Base-by-base conservation (phyloP, 2,797 vertebrate genomes). In the Notolepis coatsorum region DNA sequence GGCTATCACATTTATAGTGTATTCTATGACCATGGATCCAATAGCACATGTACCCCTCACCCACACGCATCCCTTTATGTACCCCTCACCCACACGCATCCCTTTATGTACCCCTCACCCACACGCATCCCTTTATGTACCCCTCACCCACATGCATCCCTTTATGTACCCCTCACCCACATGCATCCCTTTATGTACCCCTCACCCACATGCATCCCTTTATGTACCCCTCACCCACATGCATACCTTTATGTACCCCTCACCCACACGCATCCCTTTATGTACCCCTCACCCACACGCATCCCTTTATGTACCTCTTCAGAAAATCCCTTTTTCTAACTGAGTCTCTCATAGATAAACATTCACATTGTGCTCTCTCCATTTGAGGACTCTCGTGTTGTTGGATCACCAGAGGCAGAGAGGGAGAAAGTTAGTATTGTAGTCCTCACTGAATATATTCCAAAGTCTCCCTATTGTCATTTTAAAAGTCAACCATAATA, bases 61-160 rank as follows among this genome's bases (percentile, higher is more conserved):
- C n/a, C n/a, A n/a, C n/a, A 35, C 21, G n/a, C 35, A 37, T 47
- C 24, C 7, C 5, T 2, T 41, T 9, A 39, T 31, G 35, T 28
- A 5, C 18, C 10, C 24, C 31, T 37, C 30, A 30, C 12, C 25
- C 25, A 54, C 45, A 1, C 18, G 50, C 45, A 20, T 7, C 51
- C 37, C 35, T 10, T 20, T 21, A 12, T 33, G 38, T 47, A 43
- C 21, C 21, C n/a, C 56, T 43, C 27, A 50, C 42, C 31, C 12
- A 24, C 18, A 53, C 52, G n/a, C n/a, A n/a, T n/a, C n/a, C n/a
- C n/a, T n/a, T n/a, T n/a, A n/a, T n/a, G n/a, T n/a, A n/a, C n/a
- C n/a, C n/a, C n/a, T 57, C 58, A 15, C n/a, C 53, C n/a, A 33
- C 15, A n/a, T 39, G 42, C 71, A 50, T 68, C 35, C n/a, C n/a